Conservation (phyloP, 2,888 invertebrate genomes). For the Anarsia innoxiella region DNA sequence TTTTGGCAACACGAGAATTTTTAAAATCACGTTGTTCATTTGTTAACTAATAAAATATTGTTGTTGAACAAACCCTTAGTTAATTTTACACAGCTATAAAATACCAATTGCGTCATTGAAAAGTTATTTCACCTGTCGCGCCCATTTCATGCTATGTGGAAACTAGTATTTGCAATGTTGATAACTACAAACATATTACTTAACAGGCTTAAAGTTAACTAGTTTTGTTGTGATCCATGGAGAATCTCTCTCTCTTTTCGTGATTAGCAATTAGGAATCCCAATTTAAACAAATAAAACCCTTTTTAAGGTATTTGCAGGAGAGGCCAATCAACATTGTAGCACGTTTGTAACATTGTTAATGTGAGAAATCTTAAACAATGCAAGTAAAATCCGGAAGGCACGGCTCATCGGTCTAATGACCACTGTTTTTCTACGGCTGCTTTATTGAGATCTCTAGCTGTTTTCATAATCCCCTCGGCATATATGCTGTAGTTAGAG, state of each 20-base stretch:
- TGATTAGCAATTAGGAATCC: no score
- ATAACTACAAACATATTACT: conserved; percentile 3
- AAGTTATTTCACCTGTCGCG: conserved; percentile 17
- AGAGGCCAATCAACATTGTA: no score
- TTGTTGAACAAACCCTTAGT: background rate
- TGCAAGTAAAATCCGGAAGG: conserved; percentile 52
- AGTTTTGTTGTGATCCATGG: no score
- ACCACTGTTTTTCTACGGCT: conserved; percentile 33
- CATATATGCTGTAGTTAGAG: conserved; percentile 5
- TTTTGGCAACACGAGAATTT: no score
- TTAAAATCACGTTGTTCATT: no score
- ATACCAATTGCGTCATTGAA: conserved; percentile 12
- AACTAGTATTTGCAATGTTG: conserved; percentile 11
- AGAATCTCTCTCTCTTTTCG: no score
- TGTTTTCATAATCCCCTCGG: conserved; percentile 5
- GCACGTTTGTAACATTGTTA: conserved; percentile 25
- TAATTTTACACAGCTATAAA: conserved; percentile 3
- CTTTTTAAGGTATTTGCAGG: no score
- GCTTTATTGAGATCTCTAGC: conserved; percentile 21
- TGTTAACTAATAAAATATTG: no score
- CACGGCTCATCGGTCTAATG: conserved; percentile 61
- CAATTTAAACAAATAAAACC: no score
- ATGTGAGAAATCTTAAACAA: conserved; percentile 61
- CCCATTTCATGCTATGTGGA: conserved; percentile 11
- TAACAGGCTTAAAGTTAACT: no score